These are phyloP conservation scores for Tarsius wallacei DNA, from an alignment of 2,797 vertebrate genomes.

Conservation along the genomic window DNA sequence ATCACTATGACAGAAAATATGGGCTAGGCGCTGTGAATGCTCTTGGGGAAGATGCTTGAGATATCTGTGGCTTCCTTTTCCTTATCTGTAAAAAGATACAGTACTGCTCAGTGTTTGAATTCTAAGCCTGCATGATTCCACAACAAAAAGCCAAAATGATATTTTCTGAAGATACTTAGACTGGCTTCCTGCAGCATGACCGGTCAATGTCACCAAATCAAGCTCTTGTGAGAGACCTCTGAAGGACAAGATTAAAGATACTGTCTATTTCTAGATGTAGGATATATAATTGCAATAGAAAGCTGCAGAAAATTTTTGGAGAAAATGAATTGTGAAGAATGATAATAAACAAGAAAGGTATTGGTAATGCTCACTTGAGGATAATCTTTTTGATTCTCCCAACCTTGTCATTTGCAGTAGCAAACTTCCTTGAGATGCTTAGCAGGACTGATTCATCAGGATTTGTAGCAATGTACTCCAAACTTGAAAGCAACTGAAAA, in stretches of 20 bases:
- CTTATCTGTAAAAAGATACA: not conserved
- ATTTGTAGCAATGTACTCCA: not conserved
- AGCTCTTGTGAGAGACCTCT: not conserved
- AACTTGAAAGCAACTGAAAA: not conserved
- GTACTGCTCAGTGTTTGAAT: not conserved
- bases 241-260: not conserved
- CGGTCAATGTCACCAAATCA: not conserved
- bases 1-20: not conserved
- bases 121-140: not conserved
- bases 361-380: not conserved
- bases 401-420: not conserved
- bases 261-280: not conserved
- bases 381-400: not conserved
- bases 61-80: not conserved
- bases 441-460: not conserved
- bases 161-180: slow-evolving; percentile 21
- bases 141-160: slow-evolving; percentile 5
- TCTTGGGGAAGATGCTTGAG: not conserved
- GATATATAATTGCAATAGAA: not conserved
- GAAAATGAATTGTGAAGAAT: slow-evolving; percentile 18
- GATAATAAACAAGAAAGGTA: not conserved
- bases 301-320: slow-evolving; percentile 5
- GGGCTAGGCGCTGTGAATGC: not conserved
- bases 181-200: not conserved
- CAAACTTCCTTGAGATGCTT: not conserved